Conservation (phyloP, 2,797 vertebrate species). For the Phoebastria nigripes region DNA sequence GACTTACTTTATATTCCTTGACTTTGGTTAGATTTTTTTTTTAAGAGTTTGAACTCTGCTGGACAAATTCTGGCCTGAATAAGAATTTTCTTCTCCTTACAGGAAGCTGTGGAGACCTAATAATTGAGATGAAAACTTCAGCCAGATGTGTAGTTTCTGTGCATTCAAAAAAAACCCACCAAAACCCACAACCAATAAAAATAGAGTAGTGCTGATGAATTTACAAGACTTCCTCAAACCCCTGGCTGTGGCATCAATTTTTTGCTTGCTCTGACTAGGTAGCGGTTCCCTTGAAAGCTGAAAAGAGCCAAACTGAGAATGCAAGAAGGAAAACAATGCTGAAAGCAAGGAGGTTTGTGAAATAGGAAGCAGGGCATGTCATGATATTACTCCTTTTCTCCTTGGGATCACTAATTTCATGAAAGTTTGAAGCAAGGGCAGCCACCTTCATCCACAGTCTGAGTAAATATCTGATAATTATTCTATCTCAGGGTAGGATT, state of each 20-base stretch:
- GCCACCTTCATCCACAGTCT: background rate
- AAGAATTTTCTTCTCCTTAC: background rate
- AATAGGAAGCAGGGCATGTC: background rate
- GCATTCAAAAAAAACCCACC: background rate
- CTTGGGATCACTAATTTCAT: background rate
- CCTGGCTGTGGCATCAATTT: background rate
- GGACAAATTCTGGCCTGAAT: constrained; percentile 15
- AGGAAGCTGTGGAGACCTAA: background rate
- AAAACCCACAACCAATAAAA: background rate
- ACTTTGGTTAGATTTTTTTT: constrained; percentile 37
- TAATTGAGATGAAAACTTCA: background rate
- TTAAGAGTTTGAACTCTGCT: constrained; percentile 29
- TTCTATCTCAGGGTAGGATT: background rate
- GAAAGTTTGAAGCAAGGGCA: background rate
- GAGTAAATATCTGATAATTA: background rate
- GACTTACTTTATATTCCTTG: constrained; percentile 34
- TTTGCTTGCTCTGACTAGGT: background rate
- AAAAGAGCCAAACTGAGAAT: background rate
- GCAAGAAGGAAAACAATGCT: background rate
- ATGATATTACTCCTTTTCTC: background rate
- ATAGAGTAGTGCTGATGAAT: background rate
- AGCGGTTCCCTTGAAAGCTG: background rate
- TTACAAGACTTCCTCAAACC: background rate
- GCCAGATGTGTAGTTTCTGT: background rate
- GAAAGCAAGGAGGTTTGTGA: background rate